Evolutionary conservation across 2,888 invertebrate genomes (phyloP).

Genomic region (Rhabditoides inermis): DNA sequence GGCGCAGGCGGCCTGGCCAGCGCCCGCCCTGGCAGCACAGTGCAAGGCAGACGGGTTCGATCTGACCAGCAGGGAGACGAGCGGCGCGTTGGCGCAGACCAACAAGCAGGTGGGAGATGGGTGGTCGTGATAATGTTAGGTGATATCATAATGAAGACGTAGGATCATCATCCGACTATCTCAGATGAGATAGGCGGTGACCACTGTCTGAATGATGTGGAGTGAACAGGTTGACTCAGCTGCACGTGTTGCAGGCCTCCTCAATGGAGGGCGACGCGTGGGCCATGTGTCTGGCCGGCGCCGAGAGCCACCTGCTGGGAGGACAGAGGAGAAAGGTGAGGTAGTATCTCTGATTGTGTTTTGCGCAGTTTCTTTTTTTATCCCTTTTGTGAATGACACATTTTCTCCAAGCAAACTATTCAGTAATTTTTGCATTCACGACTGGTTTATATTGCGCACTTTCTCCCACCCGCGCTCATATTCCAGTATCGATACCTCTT

Average conservation of each 20-base stretch:
- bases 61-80: constrained; percentile 63
- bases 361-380: no score
- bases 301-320: constrained; percentile 80
- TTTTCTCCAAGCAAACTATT: no score
- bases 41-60: constrained; percentile 91
- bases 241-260: constrained; percentile 15
- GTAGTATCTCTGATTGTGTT: no score
- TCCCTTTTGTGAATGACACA: no score
- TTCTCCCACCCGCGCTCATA: constrained; percentile 53
- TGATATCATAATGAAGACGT: neutral
- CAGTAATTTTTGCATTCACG: no score
- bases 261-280: constrained; percentile 79
- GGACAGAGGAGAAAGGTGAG: no score
- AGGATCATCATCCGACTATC: no score
- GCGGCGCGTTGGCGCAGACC: constrained; percentile 15
- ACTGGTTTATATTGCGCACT: no score
- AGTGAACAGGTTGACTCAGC: neutral
- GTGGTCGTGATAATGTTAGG: no score
- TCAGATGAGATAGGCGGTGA: no score
- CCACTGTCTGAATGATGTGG: no score
- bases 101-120: constrained; percentile 15
- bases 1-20: constrained; percentile 83
- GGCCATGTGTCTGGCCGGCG: constrained; percentile 69
- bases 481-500: neutral
- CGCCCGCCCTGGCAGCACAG: constrained; percentile 66